These are phyloP conservation scores for Rhorus exstirpatorius DNA, from an alignment of 2,888 invertebrate species.

Conservation along the genomic window DNA sequence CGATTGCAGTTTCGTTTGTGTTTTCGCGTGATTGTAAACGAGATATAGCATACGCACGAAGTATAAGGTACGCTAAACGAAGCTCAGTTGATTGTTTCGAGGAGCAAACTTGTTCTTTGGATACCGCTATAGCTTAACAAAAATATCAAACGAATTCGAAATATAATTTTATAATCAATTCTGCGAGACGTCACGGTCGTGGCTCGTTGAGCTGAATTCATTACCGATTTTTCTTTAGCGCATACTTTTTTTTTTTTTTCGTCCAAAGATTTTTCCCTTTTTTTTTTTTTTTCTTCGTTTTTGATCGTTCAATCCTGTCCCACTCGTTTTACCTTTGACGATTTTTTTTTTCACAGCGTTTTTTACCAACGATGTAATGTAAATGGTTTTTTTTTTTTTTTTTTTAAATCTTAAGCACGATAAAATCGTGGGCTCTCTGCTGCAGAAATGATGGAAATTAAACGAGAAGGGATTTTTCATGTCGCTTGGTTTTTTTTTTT, in stretches of 20 bases:
- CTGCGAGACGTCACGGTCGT: conserved; percentile 47
- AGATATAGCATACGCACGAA: conserved; percentile 64
- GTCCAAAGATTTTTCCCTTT: conserved; percentile 15
- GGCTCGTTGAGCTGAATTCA: conserved; percentile 39
- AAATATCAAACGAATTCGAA: conserved; percentile 67
- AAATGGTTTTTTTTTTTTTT: conserved; percentile 45
- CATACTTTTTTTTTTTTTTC: conserved; percentile 25
- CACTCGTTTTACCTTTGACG: background rate
- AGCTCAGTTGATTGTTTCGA: conserved; percentile 85
- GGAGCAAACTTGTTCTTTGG: conserved; percentile 73
- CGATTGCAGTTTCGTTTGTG: conserved; percentile 29
- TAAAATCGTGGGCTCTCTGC: conserved; percentile 34
- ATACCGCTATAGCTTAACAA: conserved; percentile 59
- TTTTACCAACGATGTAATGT: conserved; percentile 62
- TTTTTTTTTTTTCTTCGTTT: background rate
- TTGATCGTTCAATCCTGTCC: background rate
- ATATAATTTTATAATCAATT: conserved; percentile 68
- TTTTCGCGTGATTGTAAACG: conserved; percentile 61
- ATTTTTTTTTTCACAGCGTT: conserved; percentile 60
- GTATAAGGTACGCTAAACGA: conserved; percentile 82
- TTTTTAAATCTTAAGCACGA: conserved; percentile 57
- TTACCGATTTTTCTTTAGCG: conserved; percentile 12
- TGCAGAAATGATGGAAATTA: conserved; percentile 49
- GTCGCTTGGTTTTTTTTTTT: conserved; percentile 19
- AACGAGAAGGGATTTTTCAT: conserved; percentile 40